Evolutionary conservation across 2,113 vertebrate species (phyloP).

Genomic region (Carettochelys insculpta): DNA sequence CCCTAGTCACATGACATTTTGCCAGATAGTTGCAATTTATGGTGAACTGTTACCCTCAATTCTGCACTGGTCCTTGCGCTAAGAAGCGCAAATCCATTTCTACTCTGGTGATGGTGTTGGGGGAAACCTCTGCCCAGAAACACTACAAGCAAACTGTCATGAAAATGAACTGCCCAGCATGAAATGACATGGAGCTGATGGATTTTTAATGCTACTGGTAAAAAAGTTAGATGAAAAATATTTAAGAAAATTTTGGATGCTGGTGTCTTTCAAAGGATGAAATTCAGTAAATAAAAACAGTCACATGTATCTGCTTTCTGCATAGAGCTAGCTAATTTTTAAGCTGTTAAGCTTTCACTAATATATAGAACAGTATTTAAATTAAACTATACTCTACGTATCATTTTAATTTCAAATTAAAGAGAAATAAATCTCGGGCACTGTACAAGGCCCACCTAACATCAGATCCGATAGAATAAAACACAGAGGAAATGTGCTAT

Average conservation of each 20-base stretch:
- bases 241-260: neutral
- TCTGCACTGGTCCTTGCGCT: neutral
- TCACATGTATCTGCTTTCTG: neutral
- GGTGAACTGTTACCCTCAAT: neutral
- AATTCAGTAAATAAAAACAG: neutral
- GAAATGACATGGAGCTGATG: constrained; percentile 29
- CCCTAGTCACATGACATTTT: neutral
- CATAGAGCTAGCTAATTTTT: neutral
- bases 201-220: neutral
- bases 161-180: neutral
- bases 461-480: neutral
- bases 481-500: fast-evolving
- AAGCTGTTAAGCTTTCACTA: neutral
- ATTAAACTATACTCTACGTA: neutral
- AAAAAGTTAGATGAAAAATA: neutral
- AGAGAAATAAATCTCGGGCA: neutral
- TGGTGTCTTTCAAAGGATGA: neutral
- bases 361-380: neutral
- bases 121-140: constrained; percentile 29
- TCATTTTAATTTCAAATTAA: neutral
- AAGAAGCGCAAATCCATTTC: neutral
- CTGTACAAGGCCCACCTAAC: neutral
- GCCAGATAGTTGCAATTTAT: neutral
- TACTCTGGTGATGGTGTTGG: constrained; percentile 24
- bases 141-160: constrained; percentile 16